phyloP scores from a whole-genome alignment of 2,113 vertebrate species.

The Malaclemys terrapin region DNA sequence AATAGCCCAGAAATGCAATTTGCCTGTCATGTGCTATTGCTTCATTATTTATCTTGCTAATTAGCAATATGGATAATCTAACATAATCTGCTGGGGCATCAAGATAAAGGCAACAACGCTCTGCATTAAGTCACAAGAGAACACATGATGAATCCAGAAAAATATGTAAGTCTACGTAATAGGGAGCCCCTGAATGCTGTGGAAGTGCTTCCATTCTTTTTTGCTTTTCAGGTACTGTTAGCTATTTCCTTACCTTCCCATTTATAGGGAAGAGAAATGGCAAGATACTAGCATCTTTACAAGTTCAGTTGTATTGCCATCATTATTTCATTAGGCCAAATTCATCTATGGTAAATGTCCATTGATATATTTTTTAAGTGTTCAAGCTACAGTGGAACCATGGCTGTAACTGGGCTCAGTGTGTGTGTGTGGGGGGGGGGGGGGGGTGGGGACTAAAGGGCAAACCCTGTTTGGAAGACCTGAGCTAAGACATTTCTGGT shows the following conservation, averaged over 20 bases:
- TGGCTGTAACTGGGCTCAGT: constrained; percentile 45
- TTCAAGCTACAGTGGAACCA: constrained; percentile 27
- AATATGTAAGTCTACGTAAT: background rate
- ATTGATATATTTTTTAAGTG: constrained; percentile 26
- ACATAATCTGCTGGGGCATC: constrained; percentile 36
- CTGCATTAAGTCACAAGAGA: background rate
- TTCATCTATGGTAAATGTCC: background rate
- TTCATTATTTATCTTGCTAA: constrained; percentile 68
- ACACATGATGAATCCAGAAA: background rate
- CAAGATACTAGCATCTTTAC: constrained; percentile 21
- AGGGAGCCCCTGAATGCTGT: background rate
- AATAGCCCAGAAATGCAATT: constrained; percentile 62
- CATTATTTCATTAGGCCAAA: constrained; percentile 13
- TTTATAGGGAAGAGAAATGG: background rate
- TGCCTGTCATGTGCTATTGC: constrained; percentile 64
- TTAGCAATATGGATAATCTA: constrained; percentile 59
- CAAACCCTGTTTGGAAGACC: constrained; percentile 15
- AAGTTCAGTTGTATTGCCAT: constrained; percentile 19
- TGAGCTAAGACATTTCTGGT: constrained; percentile 7
- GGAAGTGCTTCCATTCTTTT: background rate
- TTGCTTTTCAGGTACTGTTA: background rate
- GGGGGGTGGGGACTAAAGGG: background rate
- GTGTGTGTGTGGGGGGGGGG: background rate
- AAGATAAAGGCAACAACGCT: background rate
- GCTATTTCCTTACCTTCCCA: background rate